Percentiles rank a stretch among this genome's conserved stretches.
phyloP scores from a whole-genome alignment of 2,797 vertebrate genomes.

The Pteronotus mesoamericanus region DNA sequence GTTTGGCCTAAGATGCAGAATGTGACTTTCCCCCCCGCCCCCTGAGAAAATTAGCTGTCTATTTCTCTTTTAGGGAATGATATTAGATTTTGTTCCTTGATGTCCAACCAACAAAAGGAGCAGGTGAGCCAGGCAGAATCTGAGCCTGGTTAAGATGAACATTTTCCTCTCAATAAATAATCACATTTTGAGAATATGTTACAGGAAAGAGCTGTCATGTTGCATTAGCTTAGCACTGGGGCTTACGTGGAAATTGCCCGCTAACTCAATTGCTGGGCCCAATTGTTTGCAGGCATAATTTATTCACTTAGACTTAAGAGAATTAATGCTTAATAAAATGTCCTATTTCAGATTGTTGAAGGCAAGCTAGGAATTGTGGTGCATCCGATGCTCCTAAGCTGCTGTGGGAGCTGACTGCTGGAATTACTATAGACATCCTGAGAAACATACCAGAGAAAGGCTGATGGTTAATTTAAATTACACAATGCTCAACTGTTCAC shows the following conservation, averaged over 20 bases:
- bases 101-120: background rate
- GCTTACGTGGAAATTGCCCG: conserved; percentile 59
- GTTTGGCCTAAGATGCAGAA: background rate
- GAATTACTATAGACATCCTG: background rate
- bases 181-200: background rate
- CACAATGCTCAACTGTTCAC: background rate
- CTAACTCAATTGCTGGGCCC: conserved; percentile 62
- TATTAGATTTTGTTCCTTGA: background rate
- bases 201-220: conserved; percentile 37
- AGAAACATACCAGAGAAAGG: background rate
- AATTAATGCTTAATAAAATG: conserved; percentile 19
- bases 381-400: background rate
- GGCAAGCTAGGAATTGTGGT: background rate
- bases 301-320: conserved; percentile 59
- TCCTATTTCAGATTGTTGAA: conserved; percentile 50
- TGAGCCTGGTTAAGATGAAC: background rate
- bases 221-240: conserved; percentile 49
- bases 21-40: background rate
- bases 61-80: background rate
- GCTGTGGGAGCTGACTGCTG: background rate
- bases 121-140: background rate
- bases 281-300: conserved; percentile 55
- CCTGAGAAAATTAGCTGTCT: background rate
- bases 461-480: background rate
- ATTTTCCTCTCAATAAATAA: background rate